phyloP scores from a whole-genome alignment of 2,797 vertebrate species.

The Ciconia nigra region DNA sequence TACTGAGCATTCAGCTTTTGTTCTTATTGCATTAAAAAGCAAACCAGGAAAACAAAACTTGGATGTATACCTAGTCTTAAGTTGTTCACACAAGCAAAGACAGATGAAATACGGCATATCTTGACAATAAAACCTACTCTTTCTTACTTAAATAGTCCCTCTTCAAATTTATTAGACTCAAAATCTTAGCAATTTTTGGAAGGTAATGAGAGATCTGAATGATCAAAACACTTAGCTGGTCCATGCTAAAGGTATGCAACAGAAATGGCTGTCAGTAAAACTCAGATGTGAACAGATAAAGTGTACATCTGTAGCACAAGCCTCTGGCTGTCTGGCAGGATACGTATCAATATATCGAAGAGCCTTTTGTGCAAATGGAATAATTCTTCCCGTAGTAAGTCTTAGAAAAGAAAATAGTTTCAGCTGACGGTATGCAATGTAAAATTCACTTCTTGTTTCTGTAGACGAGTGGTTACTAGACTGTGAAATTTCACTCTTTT shows the following conservation, averaged over 20 bases:
- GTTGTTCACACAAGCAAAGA: background rate
- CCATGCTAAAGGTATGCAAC: background rate
- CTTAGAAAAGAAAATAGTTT: background rate
- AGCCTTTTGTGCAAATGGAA: background rate
- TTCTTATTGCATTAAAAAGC: background rate
- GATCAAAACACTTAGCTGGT: background rate
- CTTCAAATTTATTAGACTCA: background rate
- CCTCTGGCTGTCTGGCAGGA: background rate
- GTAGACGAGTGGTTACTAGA: background rate
- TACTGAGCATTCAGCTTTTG: background rate
- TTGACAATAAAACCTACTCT: background rate
- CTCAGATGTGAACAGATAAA: background rate
- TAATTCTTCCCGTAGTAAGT: background rate
- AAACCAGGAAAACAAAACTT: background rate
- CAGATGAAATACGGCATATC: background rate
- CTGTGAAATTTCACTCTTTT: background rate
- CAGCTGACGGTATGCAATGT: background rate
- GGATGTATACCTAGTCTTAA: background rate
- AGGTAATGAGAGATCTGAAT: background rate
- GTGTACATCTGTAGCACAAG: background rate
- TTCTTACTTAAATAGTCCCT: background rate
- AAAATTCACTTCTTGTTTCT: background rate
- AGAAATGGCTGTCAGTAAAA: background rate
- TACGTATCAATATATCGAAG: background rate
- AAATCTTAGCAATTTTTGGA: background rate